Percentiles rank a stretch among this genome's conserved stretches.
Conservation (phyloP, 2,888 invertebrate genomes). For the Brenthis daphne region DNA sequence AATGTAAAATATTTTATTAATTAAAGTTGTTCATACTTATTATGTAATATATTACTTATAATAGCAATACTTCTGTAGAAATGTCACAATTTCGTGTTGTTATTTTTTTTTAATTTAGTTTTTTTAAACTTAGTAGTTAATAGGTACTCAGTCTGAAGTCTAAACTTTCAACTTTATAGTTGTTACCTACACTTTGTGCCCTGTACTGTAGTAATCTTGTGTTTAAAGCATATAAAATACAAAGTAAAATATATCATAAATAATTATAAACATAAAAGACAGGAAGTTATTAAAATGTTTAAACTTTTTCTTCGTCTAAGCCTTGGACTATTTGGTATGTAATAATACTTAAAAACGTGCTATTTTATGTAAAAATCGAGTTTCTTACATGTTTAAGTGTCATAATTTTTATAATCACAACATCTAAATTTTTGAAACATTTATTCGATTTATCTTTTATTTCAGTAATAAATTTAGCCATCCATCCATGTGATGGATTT, state of each 20-base stretch:
- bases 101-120: slow-evolving; percentile 1
- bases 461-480: slow-evolving; percentile 32
- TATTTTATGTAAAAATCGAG: neutral
- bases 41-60: neutral
- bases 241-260: neutral
- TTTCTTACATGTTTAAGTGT: neutral
- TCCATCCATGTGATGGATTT: slow-evolving; percentile 31
- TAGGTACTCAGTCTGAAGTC: too few species aligned
- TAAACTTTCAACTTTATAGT: too few species aligned
- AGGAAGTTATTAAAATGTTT: slow-evolving; percentile 49
- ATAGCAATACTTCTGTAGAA: neutral
- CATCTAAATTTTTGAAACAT: neutral
- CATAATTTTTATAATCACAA: neutral
- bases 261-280: neutral
- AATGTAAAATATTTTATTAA: neutral
- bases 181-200: too few species aligned
- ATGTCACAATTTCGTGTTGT: slow-evolving; percentile 6
- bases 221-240: too few species aligned
- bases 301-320: slow-evolving; percentile 54
- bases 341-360: slow-evolving; percentile 7
- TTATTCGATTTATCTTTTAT: slow-evolving; percentile 8
- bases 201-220: too few species aligned
- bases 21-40: neutral
- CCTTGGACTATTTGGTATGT: slow-evolving; percentile 63
- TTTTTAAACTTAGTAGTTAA: too few species aligned